Evolutionary conservation across 2,113 vertebrate genomes (phyloP).

Genomic region (Tamias sibiricus): DNA sequence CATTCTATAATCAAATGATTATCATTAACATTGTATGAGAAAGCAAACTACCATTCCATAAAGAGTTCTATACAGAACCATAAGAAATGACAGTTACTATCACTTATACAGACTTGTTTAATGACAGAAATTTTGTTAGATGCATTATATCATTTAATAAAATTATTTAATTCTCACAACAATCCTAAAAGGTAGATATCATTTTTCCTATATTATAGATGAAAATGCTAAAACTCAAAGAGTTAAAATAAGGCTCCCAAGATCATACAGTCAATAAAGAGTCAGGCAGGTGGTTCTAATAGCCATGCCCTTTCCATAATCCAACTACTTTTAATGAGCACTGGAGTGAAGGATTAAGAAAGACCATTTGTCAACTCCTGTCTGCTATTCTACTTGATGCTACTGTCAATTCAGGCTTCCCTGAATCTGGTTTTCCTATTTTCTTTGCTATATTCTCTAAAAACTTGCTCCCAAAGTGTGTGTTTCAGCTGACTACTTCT

Average conservation of each 20-base stretch:
- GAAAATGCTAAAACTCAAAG: not conserved
- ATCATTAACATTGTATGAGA: too few species aligned
- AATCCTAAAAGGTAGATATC: not conserved
- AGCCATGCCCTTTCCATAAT: not conserved
- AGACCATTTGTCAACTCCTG: not conserved
- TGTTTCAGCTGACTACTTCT: not conserved
- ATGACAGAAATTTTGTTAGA: not conserved
- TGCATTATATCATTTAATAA: not conserved
- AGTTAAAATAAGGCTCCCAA: not conserved
- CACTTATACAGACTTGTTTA: not conserved
- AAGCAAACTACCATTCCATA: not conserved
- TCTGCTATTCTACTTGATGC: not conserved
- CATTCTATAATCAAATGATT: not conserved
- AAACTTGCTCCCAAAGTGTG: not conserved
- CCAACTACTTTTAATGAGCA: not conserved
- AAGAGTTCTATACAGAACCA: not conserved
- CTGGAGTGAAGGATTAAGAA: not conserved
- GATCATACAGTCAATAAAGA: not conserved
- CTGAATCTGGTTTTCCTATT: not conserved
- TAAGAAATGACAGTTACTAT: not conserved
- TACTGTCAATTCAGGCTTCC: not conserved
- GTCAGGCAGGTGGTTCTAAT: not conserved
- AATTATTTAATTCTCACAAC: not conserved
- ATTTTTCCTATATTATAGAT: not conserved
- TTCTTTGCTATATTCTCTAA: not conserved